Evolutionary conservation across 2,888 invertebrate species (phyloP), one percentile per base, ranked within the genome.

Genomic region (Epistrophe grossulariae): DNA sequence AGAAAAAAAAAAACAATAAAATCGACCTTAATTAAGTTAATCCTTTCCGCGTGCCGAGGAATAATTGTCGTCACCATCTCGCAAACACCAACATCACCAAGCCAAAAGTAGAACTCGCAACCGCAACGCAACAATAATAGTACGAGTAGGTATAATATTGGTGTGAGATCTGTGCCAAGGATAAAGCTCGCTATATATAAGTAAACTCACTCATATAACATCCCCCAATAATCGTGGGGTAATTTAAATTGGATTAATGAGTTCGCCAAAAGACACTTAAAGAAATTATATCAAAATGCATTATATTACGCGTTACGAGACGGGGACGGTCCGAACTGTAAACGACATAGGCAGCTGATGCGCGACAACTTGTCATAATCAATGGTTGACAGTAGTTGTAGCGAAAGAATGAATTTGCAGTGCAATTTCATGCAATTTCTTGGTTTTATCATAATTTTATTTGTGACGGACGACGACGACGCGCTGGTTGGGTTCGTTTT

Each of bases 161-260:
- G 9, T 24, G 24, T 43, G 9, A 85, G 85, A 85, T 85, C 78
- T 85, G 78, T 74, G 78, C 43, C 78, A 74, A 74, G 74, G 85
- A 85, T 85, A 85, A 85, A 73, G 8, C 9, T 31, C 31, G 2
- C 5, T 31, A 2, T 4, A 7, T 24, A 24, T 24, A 31, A n/a
- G n/a, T 35, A 35, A 9, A 35, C 35, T 35, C 48, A 19, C 43
- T 55, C 55, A 40, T 17, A 38, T 17, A 31, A 4, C 84, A 85
- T 85, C 82, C 85, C 85, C 83, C 79, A 72, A 24, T 24, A 24
- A 79, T 64, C 19, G 57, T 62, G 43, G 72, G 87, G 64, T 83
- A 76, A 83, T 87, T 87, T 83, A 87, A 87, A 87, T 72, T 87
- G 87, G 87, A 83, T 83, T 87, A 87, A 87, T 87, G 82, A 87